Evolutionary conservation across 2,797 vertebrate genomes (phyloP).

Genomic region (Cyprinodon diabolis): DNA sequence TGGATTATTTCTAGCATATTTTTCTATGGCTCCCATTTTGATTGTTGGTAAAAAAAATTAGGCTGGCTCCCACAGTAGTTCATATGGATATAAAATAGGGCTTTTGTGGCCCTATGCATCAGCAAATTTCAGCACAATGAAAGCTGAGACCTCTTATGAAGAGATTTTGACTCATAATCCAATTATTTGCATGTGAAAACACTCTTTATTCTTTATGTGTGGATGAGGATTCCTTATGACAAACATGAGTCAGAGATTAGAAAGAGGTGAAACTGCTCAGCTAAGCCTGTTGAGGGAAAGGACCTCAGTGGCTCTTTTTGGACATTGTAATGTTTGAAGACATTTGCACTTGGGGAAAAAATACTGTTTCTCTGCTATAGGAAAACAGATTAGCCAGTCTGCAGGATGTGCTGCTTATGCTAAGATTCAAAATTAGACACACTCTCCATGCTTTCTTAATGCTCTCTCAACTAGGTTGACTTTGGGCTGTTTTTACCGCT

Average conservation of each 20-base stretch:
- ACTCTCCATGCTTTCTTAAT: conserved; percentile 36
- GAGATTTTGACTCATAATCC: conserved; percentile 18
- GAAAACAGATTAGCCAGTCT: conserved; percentile 37
- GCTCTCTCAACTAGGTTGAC: conserved; percentile 33
- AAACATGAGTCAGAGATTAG: conserved; percentile 26
- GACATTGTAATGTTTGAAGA: conserved; percentile 24
- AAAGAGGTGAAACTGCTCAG: conserved; percentile 37
- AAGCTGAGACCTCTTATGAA: neutral
- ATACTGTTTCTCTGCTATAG: conserved; percentile 43
- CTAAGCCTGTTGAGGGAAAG: conserved; percentile 37
- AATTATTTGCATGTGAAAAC: conserved; percentile 39
- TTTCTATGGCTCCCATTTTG: neutral
- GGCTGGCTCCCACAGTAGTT: neutral
- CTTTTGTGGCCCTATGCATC: no score
- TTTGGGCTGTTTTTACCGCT: conserved; percentile 18
- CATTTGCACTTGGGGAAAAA: conserved; percentile 32
- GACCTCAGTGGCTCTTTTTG: conserved; percentile 13
- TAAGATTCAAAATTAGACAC: conserved; percentile 42
- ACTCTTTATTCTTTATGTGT: neutral
- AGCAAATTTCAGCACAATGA: no score
- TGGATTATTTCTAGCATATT: neutral
- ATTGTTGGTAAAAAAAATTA: neutral
- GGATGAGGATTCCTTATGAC: conserved; percentile 11
- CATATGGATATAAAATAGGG: neutral
- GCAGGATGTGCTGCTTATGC: conserved; percentile 39